Conservation (phyloP, 2,113 vertebrate species). For the Amphilophus citrinellus region DNA sequence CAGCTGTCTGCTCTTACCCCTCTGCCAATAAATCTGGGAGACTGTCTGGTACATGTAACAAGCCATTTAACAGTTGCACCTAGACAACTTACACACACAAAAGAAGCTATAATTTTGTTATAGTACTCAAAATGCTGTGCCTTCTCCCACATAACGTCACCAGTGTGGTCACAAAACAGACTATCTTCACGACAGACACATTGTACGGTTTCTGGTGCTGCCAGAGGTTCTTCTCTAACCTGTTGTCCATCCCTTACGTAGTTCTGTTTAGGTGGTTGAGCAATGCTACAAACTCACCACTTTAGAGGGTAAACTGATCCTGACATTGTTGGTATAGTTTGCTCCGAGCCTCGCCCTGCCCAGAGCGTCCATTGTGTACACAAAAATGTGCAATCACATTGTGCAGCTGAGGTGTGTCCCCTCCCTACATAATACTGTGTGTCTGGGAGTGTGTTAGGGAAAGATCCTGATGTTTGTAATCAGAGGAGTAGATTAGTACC, state of each 20-base stretch:
- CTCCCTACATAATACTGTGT: constrained; percentile 55
- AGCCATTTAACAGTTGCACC: background rate
- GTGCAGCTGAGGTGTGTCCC: constrained; percentile 68
- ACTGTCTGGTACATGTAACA: background rate
- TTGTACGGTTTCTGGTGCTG: constrained; percentile 33
- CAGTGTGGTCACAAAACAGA: constrained; percentile 14
- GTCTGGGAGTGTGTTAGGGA: constrained; percentile 60
- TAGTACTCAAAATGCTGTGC: constrained; percentile 17
- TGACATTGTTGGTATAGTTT: constrained; percentile 54
- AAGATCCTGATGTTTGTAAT: constrained; percentile 73
- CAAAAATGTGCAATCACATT: constrained; percentile 70
- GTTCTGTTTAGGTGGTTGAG: constrained; percentile 27
- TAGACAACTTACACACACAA: background rate
- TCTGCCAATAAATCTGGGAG: constrained; percentile 2
- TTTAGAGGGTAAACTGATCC: constrained; percentile 53
- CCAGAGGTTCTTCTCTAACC: constrained; percentile 42
- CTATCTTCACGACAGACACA: constrained; percentile 17
- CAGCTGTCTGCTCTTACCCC: constrained; percentile 29
- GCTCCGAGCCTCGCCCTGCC: constrained; percentile 58
- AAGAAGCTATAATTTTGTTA: constrained; percentile 17
- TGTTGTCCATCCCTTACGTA: constrained; percentile 18
- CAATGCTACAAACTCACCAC: constrained; percentile 15
- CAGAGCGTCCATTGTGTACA: constrained; percentile 65
- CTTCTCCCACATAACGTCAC: background rate
- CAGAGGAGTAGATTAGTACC: constrained; percentile 80